Evolutionary conservation across 2,888 invertebrate genomes (phyloP).

Genomic region (Drosophila kokeensis): DNA sequence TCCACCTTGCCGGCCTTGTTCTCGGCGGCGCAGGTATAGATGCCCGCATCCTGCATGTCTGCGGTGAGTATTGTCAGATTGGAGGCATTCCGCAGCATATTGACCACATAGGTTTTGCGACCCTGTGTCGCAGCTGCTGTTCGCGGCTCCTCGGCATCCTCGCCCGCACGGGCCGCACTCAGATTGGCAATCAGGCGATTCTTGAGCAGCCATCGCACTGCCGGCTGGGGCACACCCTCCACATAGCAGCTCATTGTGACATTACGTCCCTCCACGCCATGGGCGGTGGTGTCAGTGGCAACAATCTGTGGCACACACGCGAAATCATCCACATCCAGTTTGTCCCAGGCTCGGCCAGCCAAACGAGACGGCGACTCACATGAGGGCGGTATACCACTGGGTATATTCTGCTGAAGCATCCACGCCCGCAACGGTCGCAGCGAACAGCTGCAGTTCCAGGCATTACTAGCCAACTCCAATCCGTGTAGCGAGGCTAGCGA

Average conservation of each 20-base stretch:
- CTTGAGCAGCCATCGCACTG: slow-evolving; percentile 90
- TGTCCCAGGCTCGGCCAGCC: slow-evolving; percentile 89
- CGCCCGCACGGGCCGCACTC: slow-evolving; percentile 79
- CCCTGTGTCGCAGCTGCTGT: slow-evolving; percentile 85
- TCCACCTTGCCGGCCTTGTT: slow-evolving; percentile 92
- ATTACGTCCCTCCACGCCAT: slow-evolving; percentile 90
- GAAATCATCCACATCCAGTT: slow-evolving; percentile 91
- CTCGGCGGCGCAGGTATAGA: slow-evolving; percentile 91
- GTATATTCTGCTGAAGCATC: slow-evolving; percentile 92
- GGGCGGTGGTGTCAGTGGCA: slow-evolving; percentile 87
- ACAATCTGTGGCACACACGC: slow-evolving; percentile 91
- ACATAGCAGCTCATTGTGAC: slow-evolving; percentile 90
- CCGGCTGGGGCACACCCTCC: slow-evolving; percentile 90
- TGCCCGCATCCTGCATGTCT: slow-evolving; percentile 91
- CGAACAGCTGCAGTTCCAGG: slow-evolving; percentile 93
- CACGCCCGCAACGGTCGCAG: slow-evolving; percentile 91
- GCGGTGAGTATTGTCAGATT: slow-evolving; percentile 90
- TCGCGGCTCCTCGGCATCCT: slow-evolving; percentile 76
- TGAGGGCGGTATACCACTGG: slow-evolving; percentile 89
- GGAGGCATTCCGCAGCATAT: slow-evolving; percentile 89
- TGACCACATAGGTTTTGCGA: slow-evolving; percentile 88
- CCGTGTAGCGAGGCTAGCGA: slow-evolving; percentile 90
- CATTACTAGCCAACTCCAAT: slow-evolving; percentile 91
- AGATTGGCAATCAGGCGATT: slow-evolving; percentile 90
- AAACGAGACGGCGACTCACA: slow-evolving; percentile 89